A percentile compares a stretch with the other conserved stretches of the same genome.
Conservation (phyloP, 1,140 invertebrate genomes). For the Cydia splendana region DNA sequence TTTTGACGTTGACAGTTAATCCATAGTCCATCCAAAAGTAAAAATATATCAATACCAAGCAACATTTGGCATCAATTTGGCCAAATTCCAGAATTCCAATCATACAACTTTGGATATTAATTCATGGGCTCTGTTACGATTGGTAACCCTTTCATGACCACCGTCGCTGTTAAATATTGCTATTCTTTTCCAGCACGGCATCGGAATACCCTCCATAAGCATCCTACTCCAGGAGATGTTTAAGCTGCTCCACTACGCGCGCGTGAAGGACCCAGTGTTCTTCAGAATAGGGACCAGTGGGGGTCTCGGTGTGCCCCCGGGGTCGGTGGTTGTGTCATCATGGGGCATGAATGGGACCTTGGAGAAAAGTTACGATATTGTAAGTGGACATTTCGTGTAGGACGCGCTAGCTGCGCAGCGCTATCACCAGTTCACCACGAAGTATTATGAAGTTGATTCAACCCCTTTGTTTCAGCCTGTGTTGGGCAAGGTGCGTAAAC, state of each 20-base stretch:
- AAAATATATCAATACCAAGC: too few relatives aligned
- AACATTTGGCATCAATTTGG: too few relatives aligned
- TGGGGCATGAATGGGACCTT: slow-evolving; percentile 85
- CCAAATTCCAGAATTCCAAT: too few relatives aligned
- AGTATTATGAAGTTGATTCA: too few relatives aligned
- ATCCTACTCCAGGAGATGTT: slow-evolving; percentile 91
- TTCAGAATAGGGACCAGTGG: slow-evolving; percentile 92
- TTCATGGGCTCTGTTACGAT: too few relatives aligned
- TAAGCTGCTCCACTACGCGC: slow-evolving; percentile 89
- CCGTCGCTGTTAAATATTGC: not conserved
- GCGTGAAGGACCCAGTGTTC: slow-evolving; percentile 86
- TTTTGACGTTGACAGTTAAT: too few relatives aligned
- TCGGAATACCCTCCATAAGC: slow-evolving; percentile 89
- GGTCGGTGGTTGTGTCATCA: slow-evolving; percentile 87
- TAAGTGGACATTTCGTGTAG: slow-evolving; percentile 61
- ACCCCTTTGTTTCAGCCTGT: slow-evolving; percentile 83
- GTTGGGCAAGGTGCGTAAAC: slow-evolving; percentile 86
- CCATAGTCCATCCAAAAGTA: too few relatives aligned
- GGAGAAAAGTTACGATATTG: slow-evolving; percentile 84
- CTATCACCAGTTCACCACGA: too few relatives aligned
- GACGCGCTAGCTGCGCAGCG: too few relatives aligned
- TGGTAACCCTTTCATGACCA: too few relatives aligned
- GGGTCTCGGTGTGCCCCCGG: slow-evolving; percentile 86
- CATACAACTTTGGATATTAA: too few relatives aligned
- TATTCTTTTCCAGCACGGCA: slow-evolving; percentile 85